Evolutionary conservation across 2,113 vertebrate species (phyloP).

Genomic region (Progne subis): DNA sequence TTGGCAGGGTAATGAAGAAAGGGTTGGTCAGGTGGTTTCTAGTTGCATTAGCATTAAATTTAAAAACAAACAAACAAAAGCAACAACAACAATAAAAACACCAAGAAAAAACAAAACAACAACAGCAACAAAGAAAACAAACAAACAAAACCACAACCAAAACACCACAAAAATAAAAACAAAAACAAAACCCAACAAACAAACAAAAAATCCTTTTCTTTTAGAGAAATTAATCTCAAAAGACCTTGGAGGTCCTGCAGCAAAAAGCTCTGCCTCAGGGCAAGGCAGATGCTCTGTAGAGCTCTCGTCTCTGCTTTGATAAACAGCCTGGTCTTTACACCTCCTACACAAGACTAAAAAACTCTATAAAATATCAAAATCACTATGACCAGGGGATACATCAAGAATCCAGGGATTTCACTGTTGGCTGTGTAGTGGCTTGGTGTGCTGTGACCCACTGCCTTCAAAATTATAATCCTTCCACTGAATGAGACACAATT

Average conservation of each 20-base stretch:
- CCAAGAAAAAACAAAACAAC: not conserved
- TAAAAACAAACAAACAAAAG: not conserved
- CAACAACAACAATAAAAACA: not conserved
- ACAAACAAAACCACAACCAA: too few relatives aligned
- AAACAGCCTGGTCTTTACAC: not conserved
- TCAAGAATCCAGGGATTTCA: slow-evolving; percentile 12
- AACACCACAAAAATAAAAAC: not conserved
- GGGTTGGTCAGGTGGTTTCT: not conserved
- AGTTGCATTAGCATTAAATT: not conserved
- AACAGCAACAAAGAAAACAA: not conserved
- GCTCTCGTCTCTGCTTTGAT: not conserved
- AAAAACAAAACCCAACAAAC: not conserved
- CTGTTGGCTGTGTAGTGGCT: not conserved
- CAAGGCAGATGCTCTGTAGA: not conserved
- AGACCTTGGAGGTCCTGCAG: not conserved
- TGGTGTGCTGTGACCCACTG: not conserved
- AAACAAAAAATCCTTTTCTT: not conserved
- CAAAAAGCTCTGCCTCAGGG: not conserved
- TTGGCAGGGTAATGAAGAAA: not conserved
- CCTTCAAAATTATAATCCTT: slow-evolving; percentile 45
- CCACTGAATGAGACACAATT: slow-evolving; percentile 46
- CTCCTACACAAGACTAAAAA: not conserved
- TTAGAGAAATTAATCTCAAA: not conserved
- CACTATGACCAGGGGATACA: slow-evolving; percentile 11
- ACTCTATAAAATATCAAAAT: slow-evolving; percentile 27